Conservation (phyloP, 2,113 vertebrate genomes). For the Amazona guildingii region DNA sequence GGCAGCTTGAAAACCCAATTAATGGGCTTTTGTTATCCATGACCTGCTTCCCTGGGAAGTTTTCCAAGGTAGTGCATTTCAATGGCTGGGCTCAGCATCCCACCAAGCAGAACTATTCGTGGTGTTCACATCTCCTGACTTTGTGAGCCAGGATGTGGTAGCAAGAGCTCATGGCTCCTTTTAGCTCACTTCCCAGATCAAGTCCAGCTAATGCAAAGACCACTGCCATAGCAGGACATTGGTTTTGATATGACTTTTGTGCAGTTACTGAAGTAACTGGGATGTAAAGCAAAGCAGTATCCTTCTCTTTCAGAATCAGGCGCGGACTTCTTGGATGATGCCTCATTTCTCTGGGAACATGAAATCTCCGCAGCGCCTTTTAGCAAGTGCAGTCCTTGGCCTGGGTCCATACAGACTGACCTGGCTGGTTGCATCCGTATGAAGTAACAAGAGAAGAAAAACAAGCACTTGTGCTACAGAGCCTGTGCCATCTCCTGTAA, state of each 20-base stretch:
- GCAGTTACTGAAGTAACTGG: neutral
- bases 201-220: neutral
- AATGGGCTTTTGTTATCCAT: neutral
- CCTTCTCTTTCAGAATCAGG: neutral
- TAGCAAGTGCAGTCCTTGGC: neutral
- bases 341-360: neutral
- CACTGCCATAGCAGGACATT: neutral
- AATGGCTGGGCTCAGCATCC: neutral
- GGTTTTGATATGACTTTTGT: neutral
- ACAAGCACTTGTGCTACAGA: neutral
- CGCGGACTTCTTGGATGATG: neutral
- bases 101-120: neutral
- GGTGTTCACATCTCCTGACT: neutral
- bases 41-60: neutral
- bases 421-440: neutral
- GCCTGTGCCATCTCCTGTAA: neutral
- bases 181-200: neutral
- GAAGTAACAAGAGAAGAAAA: neutral
- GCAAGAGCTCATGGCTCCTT: neutral
- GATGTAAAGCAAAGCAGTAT: neutral
- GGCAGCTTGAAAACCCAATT: neutral
- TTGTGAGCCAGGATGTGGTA: rapidly evolving
- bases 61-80: neutral
- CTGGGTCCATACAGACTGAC: neutral
- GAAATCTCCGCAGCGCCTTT: neutral